Conservation (phyloP, 1,140 invertebrate genomes). For the Sarcophaga peregrina region DNA sequence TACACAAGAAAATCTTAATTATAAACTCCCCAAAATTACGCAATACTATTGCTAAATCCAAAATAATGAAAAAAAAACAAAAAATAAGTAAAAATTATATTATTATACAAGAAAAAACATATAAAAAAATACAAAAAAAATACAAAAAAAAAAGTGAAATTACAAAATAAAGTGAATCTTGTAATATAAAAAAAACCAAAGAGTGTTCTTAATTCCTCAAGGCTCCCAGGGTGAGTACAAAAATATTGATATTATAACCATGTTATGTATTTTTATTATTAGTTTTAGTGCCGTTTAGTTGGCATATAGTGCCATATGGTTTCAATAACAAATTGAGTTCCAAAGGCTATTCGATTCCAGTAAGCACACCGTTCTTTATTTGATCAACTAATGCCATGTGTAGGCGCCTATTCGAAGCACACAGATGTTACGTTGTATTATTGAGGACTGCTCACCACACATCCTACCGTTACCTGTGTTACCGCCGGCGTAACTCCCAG, state of each 20-base stretch:
- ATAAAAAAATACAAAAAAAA: conserved; percentile 50
- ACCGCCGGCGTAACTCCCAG: no score
- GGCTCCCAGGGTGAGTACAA: background rate
- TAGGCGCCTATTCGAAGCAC: no score
- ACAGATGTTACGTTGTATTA: no score
- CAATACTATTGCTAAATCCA: conserved; percentile 38
- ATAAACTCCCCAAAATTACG: conserved; percentile 42
- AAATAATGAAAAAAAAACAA: conserved; percentile 50
- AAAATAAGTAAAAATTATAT: conserved; percentile 62
- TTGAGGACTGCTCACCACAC: no score
- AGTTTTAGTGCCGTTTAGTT: no score
- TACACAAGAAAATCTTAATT: background rate
- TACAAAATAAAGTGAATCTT: conserved; percentile 64
- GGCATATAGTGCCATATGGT: no score
- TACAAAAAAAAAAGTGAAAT: conserved; percentile 55
- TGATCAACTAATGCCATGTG: no score
- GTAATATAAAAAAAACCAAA: conserved; percentile 59
- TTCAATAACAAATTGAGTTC: no score
- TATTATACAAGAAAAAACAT: conserved; percentile 64
- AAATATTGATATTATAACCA: background rate
- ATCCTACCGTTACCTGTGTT: no score
- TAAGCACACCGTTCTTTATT: no score
- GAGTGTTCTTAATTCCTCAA: background rate
- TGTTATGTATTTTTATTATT: no score
- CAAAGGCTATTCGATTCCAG: no score